Conservation (phyloP, 2,888 invertebrate genomes). For the Rhynchonema sp. region DNA sequence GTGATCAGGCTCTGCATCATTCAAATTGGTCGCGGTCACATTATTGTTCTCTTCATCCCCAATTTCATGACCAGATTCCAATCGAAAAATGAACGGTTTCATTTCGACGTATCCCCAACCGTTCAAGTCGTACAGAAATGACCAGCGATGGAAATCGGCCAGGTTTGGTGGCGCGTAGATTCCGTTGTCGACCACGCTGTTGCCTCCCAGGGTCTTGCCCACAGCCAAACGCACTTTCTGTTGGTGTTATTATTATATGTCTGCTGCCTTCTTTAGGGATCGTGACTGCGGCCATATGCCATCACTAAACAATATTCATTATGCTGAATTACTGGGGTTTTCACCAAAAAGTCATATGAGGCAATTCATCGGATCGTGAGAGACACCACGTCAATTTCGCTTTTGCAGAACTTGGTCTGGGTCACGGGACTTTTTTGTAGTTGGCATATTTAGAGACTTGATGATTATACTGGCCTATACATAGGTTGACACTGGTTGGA, state of each 20-base stretch:
- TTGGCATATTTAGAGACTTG: no score
- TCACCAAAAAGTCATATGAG: no score
- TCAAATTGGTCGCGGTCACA: no score
- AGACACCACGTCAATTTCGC: no score
- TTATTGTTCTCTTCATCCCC: no score
- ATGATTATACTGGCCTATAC: no score
- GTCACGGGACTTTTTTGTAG: no score
- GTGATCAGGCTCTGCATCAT: background rate
- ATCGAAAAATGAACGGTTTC: conserved; percentile 8
- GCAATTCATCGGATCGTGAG: no score
- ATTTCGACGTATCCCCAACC: conserved; percentile 8
- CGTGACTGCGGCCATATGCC: background rate
- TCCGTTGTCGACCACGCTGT: conserved; percentile 3
- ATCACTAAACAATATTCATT: no score
- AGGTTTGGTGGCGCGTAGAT: conserved; percentile 8
- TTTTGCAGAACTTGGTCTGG: no score
- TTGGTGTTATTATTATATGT: background rate
- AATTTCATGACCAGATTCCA: background rate
- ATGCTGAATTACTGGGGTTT: no score
- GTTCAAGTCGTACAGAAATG: conserved; percentile 1
- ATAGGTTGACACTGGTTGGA: no score
- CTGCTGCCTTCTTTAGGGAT: background rate
- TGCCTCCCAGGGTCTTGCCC: conserved; percentile 8
- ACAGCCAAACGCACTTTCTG: conserved; percentile 5
- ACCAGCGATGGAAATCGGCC: conserved; percentile 9